These are phyloP conservation scores for Phalacrocorax carbo DNA, from an alignment of 2,113 vertebrate genomes.

Conservation along the genomic window DNA sequence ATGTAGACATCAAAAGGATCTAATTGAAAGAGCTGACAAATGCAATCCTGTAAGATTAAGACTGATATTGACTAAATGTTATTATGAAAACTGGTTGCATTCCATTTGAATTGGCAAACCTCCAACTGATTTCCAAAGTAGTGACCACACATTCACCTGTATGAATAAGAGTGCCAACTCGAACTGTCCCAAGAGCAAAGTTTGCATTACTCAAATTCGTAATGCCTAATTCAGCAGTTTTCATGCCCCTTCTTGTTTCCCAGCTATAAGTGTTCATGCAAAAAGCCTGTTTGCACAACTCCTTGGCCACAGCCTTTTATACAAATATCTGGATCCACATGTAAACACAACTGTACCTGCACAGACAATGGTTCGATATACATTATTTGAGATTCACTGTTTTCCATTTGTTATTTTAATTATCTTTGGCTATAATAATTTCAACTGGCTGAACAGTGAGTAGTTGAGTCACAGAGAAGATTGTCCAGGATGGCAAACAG, in stretches of 20 bases:
- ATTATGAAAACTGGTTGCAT: neutral
- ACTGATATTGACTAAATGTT: neutral
- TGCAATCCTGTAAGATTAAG: neutral
- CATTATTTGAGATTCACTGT: neutral
- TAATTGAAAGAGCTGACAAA: slow-evolving; percentile 25
- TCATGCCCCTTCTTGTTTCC: neutral
- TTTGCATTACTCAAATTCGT: neutral
- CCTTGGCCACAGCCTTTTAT: neutral
- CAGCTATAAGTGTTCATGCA: neutral
- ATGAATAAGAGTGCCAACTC: neutral
- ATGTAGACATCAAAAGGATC: neutral
- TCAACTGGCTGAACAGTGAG: neutral
- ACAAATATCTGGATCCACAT: neutral
- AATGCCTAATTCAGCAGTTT: neutral
- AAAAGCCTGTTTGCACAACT: neutral
- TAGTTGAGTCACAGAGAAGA: neutral
- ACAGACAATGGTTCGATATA: neutral
- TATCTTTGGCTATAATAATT: neutral
- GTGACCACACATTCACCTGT: accelerated
- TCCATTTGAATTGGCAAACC: neutral
- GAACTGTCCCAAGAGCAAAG: neutral
- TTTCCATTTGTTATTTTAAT: slow-evolving; percentile 30
- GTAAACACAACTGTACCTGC: neutral
- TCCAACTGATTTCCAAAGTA: neutral
- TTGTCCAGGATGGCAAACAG: neutral